Evolutionary conservation across 1,140 invertebrate genomes (phyloP), one percentile per base, ranked within the genome.

Genomic region (Drosophila mauritiana): DNA sequence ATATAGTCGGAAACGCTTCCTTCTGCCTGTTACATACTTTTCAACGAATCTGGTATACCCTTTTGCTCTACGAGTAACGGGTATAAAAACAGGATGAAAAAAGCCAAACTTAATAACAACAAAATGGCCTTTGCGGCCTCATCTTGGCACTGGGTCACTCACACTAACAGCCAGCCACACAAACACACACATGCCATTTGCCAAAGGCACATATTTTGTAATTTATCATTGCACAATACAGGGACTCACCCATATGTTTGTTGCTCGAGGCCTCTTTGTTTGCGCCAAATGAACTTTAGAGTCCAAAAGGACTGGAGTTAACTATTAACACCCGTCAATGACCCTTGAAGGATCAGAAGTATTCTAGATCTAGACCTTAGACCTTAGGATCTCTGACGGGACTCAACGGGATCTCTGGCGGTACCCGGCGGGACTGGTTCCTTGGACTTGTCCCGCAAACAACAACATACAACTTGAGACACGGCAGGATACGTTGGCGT

Each of bases 81-180:
- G 20, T 22, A 22, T 22, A 63, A 56, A 13, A 27, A 37, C 49
- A 80, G 67, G 70, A 84, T 80, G 80, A 67, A 68, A 84, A 73
- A 88, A 86, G 79, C 67, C 80, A 88, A 88, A 88, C 84, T 88
- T 88, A 88, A 88, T 88, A 88, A 88, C 86, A 88, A 88, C 84
- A 90, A 88, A 88, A 88, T 90, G 84, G 75, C 73, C 79, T 89
- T 80, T 88, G 84, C 61, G 84, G 84, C 84, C 72, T 64, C 56
- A 15, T 56, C 31, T 54, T 68, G 63, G 55, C 72, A 59, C 80
- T 75, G 58, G 63, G 79, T 73, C 74, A 72, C 54, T 75, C 73
- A 57, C 64, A 64, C 31, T 8, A 31, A 31, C 31, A 31, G 31
- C 8, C 8, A 8, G 31, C 31, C 31, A 31, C 59, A 63, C 43